These are phyloP conservation scores for Eolophus roseicapilla DNA, from an alignment of 2,113 vertebrate species.

Conservation along the genomic window DNA sequence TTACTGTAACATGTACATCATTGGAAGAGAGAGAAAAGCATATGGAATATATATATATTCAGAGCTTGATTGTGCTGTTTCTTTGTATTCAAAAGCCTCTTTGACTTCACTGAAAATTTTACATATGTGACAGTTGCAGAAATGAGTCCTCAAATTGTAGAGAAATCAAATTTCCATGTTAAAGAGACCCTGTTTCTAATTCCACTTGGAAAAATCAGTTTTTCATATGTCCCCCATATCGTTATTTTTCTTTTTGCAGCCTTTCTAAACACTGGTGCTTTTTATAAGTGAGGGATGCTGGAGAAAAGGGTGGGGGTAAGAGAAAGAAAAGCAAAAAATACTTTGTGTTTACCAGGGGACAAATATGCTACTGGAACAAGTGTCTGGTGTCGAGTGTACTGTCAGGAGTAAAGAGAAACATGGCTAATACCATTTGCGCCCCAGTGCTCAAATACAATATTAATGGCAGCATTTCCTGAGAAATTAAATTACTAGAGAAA, in stretches of 20 bases:
- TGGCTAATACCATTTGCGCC: background rate
- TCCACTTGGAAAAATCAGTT: conserved; percentile 42
- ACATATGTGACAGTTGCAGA: conserved; percentile 47
- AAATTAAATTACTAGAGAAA: conserved; percentile 47
- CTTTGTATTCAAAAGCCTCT: conserved; percentile 48
- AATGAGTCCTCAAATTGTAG: conserved; percentile 33
- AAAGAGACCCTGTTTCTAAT: conserved; percentile 40
- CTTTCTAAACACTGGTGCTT: conserved; percentile 15
- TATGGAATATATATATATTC: conserved; percentile 45
- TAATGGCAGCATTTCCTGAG: conserved; percentile 44
- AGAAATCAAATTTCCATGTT: conserved; percentile 53
- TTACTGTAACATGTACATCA: conserved; percentile 7
- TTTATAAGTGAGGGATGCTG: background rate
- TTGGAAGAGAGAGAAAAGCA: conserved; percentile 12
- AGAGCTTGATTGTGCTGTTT: conserved; percentile 43
- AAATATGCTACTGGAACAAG: conserved; percentile 20
- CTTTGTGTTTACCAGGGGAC: background rate
- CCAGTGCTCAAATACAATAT: conserved; percentile 58
- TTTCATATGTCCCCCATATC: background rate
- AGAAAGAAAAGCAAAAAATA: background rate
- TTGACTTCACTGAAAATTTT: conserved; percentile 49
- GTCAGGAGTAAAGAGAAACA: conserved; percentile 15
- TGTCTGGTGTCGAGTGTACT: background rate
- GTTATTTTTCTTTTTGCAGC: conserved; percentile 27
- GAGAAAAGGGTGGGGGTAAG: background rate